A percentile compares a stretch with the other conserved stretches of the same genome.
These are phyloP conservation scores for Chaetops frenatus DNA, from an alignment of 2,113 vertebrate genomes.

Conservation along the genomic window DNA sequence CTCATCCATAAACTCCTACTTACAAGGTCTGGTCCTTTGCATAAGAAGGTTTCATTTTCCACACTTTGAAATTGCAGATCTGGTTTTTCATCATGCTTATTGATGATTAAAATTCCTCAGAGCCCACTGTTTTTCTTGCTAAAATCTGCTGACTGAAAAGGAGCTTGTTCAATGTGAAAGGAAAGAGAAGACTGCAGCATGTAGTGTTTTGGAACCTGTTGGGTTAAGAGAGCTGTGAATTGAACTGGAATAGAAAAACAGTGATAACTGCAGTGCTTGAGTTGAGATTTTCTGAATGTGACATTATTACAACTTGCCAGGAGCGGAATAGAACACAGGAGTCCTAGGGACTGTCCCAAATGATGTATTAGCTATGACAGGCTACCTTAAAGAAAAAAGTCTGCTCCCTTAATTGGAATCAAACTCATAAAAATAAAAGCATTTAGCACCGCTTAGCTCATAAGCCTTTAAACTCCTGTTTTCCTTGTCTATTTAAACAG, in stretches of 20 bases:
- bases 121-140: background rate
- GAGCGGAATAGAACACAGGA: background rate
- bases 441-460: background rate
- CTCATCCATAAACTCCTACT: background rate
- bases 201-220: background rate
- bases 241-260: background rate
- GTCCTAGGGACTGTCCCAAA: background rate
- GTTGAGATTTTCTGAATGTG: conserved; percentile 42
- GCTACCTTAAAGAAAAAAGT: conserved; percentile 5
- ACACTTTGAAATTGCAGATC: background rate
- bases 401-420: background rate
- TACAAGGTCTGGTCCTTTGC: background rate
- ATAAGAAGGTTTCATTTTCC: background rate
- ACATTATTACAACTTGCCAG: conserved; percentile 19
- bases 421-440: background rate
- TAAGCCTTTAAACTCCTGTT: background rate
- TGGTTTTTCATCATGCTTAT: background rate
- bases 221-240: background rate
- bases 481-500: background rate
- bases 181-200: background rate
- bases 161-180: background rate
- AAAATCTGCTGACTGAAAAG: background rate
- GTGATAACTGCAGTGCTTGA: background rate
- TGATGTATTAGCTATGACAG: conserved; percentile 15
- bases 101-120: background rate